phyloP scores from a whole-genome alignment of 35 echinoderm and acorn worm genomes.

The Holothuria glaberrima region DNA sequence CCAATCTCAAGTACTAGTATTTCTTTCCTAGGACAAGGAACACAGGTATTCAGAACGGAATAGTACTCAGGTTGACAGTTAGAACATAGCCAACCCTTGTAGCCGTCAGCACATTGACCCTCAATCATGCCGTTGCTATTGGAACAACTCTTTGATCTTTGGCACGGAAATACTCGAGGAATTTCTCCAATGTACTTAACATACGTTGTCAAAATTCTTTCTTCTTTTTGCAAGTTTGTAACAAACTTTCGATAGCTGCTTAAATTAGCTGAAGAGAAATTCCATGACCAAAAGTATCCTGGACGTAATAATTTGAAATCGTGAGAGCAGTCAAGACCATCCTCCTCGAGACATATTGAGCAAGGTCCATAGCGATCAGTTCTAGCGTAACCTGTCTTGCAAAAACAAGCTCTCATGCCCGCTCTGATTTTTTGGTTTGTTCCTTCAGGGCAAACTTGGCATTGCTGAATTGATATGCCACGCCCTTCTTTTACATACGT shows the following conservation, averaged over 20 bases:
- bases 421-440: not conserved
- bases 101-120: constrained; percentile 5
- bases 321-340: not conserved
- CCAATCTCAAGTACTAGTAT: not conserved
- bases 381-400: not conserved
- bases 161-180: not conserved
- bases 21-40: not conserved
- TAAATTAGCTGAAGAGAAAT: not conserved
- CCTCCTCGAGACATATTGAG: not conserved
- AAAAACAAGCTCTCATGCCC: not conserved
- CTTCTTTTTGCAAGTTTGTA: not conserved
- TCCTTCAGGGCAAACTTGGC: not conserved
- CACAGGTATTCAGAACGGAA: not conserved
- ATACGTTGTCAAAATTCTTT: not conserved
- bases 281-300: constrained; percentile 3
- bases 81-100: too few species aligned
- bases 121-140: not conserved
- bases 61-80: constrained; percentile 9
- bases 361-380: not conserved
- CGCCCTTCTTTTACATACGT: not conserved
- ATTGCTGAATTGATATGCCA: not conserved
- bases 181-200: not conserved
- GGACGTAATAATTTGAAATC: not conserved
- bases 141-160: not conserved
- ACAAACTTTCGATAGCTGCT: not conserved